These are phyloP conservation scores for Psittacara wagleri DNA, from an alignment of 2,113 vertebrate genomes.

Conservation along the genomic window DNA sequence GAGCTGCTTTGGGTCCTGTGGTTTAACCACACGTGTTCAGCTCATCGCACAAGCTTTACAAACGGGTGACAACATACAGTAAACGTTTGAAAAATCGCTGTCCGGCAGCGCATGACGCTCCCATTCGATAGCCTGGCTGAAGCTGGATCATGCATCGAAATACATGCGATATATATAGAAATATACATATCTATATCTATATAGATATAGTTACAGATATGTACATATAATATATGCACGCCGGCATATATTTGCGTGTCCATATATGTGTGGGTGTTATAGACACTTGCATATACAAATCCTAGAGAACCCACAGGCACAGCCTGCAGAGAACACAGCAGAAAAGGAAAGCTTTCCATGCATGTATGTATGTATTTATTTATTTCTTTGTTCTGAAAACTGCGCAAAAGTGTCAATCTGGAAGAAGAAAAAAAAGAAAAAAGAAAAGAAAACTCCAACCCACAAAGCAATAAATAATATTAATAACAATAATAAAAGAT, in stretches of 20 bases:
- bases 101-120: background rate
- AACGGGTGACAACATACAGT: constrained; percentile 1
- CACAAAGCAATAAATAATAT: background rate
- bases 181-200: background rate
- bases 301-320: background rate
- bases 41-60: constrained; percentile 47
- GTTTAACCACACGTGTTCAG: constrained; percentile 75
- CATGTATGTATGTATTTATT: background rate
- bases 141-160: background rate
- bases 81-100: constrained; percentile 21
- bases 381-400: background rate
- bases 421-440: background rate
- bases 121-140: background rate
- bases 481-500: background rate
- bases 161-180: background rate
- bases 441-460: background rate
- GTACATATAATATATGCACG: no score
- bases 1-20: constrained; percentile 67
- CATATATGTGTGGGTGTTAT: background rate
- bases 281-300: background rate
- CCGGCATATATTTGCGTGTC: background rate
- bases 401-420: background rate
- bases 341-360: background rate
- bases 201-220: background rate
- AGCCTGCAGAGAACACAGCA: background rate